These are phyloP conservation scores for Ennomos fuscantarius DNA, from an alignment of 2,888 invertebrate species.

Conservation along the genomic window DNA sequence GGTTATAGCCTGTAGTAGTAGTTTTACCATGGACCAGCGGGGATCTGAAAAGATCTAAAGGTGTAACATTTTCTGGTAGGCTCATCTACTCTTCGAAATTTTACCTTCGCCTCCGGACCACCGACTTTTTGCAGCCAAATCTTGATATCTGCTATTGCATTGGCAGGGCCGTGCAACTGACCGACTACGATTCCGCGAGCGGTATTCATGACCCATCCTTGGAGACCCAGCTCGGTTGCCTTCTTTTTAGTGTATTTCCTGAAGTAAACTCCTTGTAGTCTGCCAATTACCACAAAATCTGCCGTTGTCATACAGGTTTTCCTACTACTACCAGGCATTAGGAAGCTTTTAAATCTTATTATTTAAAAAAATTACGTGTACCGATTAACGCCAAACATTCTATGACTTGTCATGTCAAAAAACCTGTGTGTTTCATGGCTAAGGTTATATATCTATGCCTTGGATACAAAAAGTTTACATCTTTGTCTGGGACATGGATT, in stretches of 20 bases:
- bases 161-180: constrained; percentile 85
- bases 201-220: constrained; percentile 92
- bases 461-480: too few species aligned
- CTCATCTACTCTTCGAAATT: constrained; percentile 86
- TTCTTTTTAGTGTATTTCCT: constrained; percentile 87
- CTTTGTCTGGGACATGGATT: too few species aligned
- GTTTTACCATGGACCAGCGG: too few species aligned
- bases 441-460: too few species aligned
- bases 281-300: constrained; percentile 86
- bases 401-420: too few species aligned
- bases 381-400: too few species aligned
- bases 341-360: background rate
- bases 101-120: constrained; percentile 88
- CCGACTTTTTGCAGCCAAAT: constrained; percentile 85
- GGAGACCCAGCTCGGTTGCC: constrained; percentile 86
- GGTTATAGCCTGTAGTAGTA: too few species aligned
- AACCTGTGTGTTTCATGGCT: too few species aligned
- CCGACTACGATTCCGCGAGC: constrained; percentile 88
- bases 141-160: constrained; percentile 86
- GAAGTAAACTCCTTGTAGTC: constrained; percentile 85
- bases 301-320: constrained; percentile 54
- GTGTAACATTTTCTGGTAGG: constrained; percentile 67
- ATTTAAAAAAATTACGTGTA: too few species aligned
- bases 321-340: constrained; percentile 46
- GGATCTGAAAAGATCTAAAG: constrained; percentile 76